Conservation (phyloP, 2,113 vertebrate species). For the Thymallus thymallus region DNA sequence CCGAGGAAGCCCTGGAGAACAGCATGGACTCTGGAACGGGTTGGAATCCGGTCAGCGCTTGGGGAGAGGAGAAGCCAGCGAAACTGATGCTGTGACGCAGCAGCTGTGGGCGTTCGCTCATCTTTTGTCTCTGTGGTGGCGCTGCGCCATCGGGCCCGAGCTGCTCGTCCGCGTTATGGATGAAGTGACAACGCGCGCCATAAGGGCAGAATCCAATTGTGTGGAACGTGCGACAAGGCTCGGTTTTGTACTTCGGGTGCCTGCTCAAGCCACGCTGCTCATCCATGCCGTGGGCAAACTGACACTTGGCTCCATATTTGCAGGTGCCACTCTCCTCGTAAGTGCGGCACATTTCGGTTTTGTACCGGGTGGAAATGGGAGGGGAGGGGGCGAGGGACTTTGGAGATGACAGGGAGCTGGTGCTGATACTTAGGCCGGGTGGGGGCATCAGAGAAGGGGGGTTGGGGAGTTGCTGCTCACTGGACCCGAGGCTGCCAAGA, state of each 20-base stretch:
- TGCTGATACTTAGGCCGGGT: slow-evolving; percentile 42
- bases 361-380: slow-evolving; percentile 79
- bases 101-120: slow-evolving; percentile 52
- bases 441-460: slow-evolving; percentile 25
- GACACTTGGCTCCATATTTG: slow-evolving; percentile 88
- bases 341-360: slow-evolving; percentile 88
- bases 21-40: slow-evolving; percentile 48
- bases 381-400: slow-evolving; percentile 21
- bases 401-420: slow-evolving; percentile 33
- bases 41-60: slow-evolving; percentile 50
- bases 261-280: slow-evolving; percentile 83
- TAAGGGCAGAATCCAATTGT: slow-evolving; percentile 88
- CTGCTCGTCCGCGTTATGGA: slow-evolving; percentile 82
- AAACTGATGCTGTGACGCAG: slow-evolving; percentile 77
- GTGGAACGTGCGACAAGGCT: slow-evolving; percentile 89
- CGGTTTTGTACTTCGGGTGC: slow-evolving; percentile 91
- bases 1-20: slow-evolving; percentile 56
- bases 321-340: slow-evolving; percentile 84
- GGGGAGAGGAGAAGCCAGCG: slow-evolving; percentile 66
- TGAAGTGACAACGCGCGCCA: slow-evolving; percentile 88
- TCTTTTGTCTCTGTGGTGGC: slow-evolving; percentile 33
- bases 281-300: slow-evolving; percentile 85
- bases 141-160: neutral
- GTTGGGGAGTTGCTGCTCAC: neutral
- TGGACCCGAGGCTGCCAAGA: slow-evolving; percentile 8